Conservation (phyloP, 2,113 vertebrate species). For the Dipodomys spectabilis region DNA sequence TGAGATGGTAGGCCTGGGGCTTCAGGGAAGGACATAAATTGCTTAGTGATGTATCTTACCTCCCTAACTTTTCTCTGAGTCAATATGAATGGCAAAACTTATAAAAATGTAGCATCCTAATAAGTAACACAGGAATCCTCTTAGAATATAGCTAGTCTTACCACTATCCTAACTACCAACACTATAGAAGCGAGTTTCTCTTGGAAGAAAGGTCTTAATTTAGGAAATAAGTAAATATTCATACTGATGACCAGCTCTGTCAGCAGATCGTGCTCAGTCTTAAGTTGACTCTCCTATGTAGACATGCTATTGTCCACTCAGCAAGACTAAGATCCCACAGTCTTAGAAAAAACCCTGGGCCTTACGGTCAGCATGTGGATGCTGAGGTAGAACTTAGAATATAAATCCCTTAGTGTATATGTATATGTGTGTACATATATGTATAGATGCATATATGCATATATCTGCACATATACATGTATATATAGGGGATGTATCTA, state of each 20-base stretch:
- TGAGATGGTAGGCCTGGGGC: background rate
- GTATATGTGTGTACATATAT: background rate
- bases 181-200: background rate
- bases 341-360: rapidly evolving
- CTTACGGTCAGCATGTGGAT: background rate
- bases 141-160: slow-evolving; percentile 87
- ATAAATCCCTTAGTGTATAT: background rate
- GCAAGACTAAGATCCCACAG: rapidly evolving
- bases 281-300: rapidly evolving
- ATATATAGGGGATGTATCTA: too few species aligned
- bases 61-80: background rate
- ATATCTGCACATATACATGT: too few species aligned
- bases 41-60: background rate
- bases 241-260: too few species aligned
- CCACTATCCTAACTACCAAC: slow-evolving; percentile 79
- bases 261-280: rapidly evolving
- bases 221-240: background rate
- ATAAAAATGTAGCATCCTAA: background rate
- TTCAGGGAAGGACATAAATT: background rate
- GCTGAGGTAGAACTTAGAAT: background rate
- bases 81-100: background rate
- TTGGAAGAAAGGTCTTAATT: background rate
- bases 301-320: background rate
- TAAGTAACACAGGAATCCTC: background rate
- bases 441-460: too few species aligned